These are phyloP conservation scores for Euthynnus affinis DNA, from an alignment of 2,797 vertebrate species.

Conservation along the genomic window DNA sequence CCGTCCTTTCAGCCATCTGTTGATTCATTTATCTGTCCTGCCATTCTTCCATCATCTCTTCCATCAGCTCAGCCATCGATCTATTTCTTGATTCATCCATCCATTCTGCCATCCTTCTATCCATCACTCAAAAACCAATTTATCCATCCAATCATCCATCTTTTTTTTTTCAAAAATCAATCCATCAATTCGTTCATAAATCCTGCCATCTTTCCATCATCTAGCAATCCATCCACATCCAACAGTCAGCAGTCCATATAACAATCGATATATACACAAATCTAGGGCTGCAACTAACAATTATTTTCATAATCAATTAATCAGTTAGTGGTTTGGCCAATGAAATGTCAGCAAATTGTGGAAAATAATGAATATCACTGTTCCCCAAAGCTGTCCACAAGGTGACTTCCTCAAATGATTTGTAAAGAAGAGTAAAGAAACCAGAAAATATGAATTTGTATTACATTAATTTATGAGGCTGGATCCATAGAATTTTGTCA, in stretches of 20 bases:
- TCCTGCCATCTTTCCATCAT: background rate
- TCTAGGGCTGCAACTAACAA: background rate
- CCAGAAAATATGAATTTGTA: no score
- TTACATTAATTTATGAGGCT: no score
- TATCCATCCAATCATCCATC: background rate
- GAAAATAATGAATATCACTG: no score
- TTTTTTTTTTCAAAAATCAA: background rate
- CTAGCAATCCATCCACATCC: slow-evolving; percentile 5
- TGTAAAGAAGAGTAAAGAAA: no score
- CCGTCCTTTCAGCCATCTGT: background rate
- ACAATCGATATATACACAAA: background rate
- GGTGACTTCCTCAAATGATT: no score
- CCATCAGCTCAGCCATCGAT: background rate
- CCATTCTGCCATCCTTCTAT: background rate
- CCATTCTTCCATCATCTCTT: background rate
- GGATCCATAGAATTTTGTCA: no score
- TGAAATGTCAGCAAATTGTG: background rate
- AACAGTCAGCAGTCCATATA: background rate
- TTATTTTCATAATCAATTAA: background rate
- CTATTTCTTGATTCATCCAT: background rate
- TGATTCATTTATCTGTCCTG: background rate
- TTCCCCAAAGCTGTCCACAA: no score
- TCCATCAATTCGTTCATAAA: slow-evolving; percentile 1
- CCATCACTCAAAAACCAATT: background rate
- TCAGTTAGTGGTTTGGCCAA: background rate